Base-by-base conservation (phyloP, 2,888 invertebrate genomes). In the Luffia ferchaultella region DNA sequence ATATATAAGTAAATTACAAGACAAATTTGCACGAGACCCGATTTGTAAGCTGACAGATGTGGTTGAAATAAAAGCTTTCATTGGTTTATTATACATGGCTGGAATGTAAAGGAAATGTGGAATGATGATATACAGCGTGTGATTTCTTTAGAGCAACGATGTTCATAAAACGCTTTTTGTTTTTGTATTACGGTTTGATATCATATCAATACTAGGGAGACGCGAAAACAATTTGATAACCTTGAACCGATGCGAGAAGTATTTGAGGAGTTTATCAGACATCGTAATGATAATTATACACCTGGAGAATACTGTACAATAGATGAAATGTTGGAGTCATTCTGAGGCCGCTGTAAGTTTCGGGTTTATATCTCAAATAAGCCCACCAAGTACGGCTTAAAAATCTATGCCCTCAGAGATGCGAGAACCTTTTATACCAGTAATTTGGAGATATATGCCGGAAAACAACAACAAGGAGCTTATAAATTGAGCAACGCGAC, bases 371-470 rank as follows among this genome's bases (percentile, higher is more conserved):
- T 52, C 19, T 48, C 49, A n/a, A 18, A 2, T 19, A 50, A 52
- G 3, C 42, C 54, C 9, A 42, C 46, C 18, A 40, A 51, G 1
- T 56, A 56, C n/a, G 55, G 56, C 16, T 51, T 54, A 9, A 56
- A 54, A 56, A 54, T 50, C 47, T 48, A 50, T 46, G 49, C 54
- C 7, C 40, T 57, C 7, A 54, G 53, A 12, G 56, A 57, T 19
- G 41, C 53, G 1, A 56, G 56, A 50, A 30, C 45, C 16, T 54
- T 48, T 44, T 57, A 42, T n/a, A 42, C 43, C 3, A 42, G 43
- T n/a, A 42, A 42, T 42, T 42, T 42, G 43, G 43, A 42, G 43
- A 42, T 42, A 7, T 42, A 42, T n/a, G 43, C 43, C 43, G 43
- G 43, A 16, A 42, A n/a, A 42, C 43, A 42, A 42, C 43, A 5